Evolutionary conservation across 2,888 invertebrate genomes (phyloP), one percentile per base, ranked within the genome.

Genomic region (Hirtodrosophila duncani): DNA sequence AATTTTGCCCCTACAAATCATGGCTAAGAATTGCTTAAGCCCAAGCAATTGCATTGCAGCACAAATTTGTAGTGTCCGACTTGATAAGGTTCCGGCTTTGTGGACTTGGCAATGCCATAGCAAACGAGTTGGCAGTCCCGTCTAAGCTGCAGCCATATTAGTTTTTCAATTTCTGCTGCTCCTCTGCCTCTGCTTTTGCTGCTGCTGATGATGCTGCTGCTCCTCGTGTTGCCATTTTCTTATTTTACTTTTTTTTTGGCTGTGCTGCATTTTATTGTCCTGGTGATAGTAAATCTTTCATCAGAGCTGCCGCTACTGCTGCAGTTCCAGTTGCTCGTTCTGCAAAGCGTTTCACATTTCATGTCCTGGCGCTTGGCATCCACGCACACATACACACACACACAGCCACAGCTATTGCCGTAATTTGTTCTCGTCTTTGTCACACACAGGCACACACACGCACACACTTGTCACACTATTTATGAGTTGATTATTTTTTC

Each of bases 401-500:
- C n/a, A 41, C 24, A 45, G 56, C 27, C 38, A 38, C 67, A 64
- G 71, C 67, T 70, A 68, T 52, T 62, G 71, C 52, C 51, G 62
- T 64, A 45, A 69, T 63, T 64, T 71, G 53, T 56, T 24, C 52
- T 45, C 60, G 50, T 60, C 50, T 50, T 26, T 34, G 29, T 21
- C 38, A 27, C 18, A 18, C 20, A 33, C 36, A 38, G 36, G 21
- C 29, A 10, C 27, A 20, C 38, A 26, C 7, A 20, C 30, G 38
- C 30, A 36, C 14, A 49, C 39, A 36, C 78, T 77, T 69, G 81
- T 81, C 81, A 70, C 60, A 57, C 62, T 80, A 81, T 75, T 75
- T 75, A 75, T 67, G 75, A 78, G 81, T 75, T 75, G 67, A 81
- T 75, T 81, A 81, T 75, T 74, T 74, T 52, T 45, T 42, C 46